Conservation (phyloP, 2,797 vertebrate species). For the Amblyopsis hoosieri region DNA sequence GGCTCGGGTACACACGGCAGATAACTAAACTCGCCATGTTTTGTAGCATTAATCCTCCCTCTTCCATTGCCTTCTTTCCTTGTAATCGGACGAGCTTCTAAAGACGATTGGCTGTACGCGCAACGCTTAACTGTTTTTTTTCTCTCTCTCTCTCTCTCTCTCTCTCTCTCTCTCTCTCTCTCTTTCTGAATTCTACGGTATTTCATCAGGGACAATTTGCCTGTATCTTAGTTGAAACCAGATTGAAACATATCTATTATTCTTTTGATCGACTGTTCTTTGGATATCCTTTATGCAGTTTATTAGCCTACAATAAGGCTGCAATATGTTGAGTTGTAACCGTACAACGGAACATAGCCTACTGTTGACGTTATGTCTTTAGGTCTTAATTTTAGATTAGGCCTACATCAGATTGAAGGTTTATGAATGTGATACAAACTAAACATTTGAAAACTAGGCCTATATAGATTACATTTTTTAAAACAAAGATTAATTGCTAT, state of each 20-base stretch:
- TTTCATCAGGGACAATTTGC: conserved; percentile 74
- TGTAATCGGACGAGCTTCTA: conserved; percentile 42
- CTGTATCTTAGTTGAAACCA: not conserved
- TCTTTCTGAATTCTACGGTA: conserved; percentile 64
- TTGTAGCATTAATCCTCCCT: conserved; percentile 60
- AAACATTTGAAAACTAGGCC: too few relatives aligned
- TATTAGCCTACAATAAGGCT: too few relatives aligned
- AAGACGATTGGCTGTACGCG: conserved; percentile 57
- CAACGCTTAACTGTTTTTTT: conserved; percentile 27
- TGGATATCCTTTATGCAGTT: too few relatives aligned
- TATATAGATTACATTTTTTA: not conserved
- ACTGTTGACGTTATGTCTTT: too few relatives aligned
- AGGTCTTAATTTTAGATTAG: too few relatives aligned
- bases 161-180: conserved; percentile 6
- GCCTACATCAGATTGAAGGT: too few relatives aligned
- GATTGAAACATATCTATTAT: conserved; percentile 17
- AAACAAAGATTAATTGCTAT: not conserved
- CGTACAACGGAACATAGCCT: too few relatives aligned
- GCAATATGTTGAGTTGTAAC: too few relatives aligned
- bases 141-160: not conserved
- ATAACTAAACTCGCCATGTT: conserved; percentile 72
- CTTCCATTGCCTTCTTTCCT: conserved; percentile 12
- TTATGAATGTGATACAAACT: too few relatives aligned
- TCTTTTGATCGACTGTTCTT: not conserved
- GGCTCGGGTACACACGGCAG: conserved; percentile 39